These are phyloP conservation scores for Campoletis sonorensis DNA, from an alignment of 1,140 invertebrate species.

Conservation along the genomic window DNA sequence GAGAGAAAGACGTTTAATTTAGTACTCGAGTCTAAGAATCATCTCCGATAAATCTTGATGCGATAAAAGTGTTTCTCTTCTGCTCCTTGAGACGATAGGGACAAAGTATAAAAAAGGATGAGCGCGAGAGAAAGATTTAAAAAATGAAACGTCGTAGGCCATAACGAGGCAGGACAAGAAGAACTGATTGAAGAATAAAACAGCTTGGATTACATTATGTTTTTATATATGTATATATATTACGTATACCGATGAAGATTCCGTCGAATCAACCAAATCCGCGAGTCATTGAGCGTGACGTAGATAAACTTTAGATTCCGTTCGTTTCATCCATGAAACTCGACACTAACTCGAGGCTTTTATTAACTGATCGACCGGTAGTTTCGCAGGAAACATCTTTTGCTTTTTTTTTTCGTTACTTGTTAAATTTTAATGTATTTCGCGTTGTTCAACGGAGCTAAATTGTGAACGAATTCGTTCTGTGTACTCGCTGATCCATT, in stretches of 20 bases:
- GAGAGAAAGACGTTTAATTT: conserved; percentile 17
- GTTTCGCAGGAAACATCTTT: no score
- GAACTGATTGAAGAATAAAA: conserved; percentile 15
- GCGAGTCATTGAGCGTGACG: conserved; percentile 10
- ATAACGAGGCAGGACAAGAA: conserved; percentile 7
- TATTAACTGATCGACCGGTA: background rate
- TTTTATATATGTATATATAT: background rate
- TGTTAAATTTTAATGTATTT: no score
- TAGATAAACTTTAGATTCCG: background rate
- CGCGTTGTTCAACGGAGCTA: no score
- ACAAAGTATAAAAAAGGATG: background rate
- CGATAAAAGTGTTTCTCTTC: background rate
- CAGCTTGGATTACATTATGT: background rate
- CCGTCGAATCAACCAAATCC: background rate
- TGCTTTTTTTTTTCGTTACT: no score
- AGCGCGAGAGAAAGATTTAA: background rate
- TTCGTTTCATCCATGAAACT: background rate
- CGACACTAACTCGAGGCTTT: background rate
- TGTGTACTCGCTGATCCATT: no score
- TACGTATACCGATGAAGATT: background rate
- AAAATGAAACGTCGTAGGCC: background rate
- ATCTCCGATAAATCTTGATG: conserved; percentile 36
- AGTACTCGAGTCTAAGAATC: conserved; percentile 18
- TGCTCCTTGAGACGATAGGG: background rate
- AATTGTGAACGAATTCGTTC: no score